Evolutionary conservation across 64 coral and sea anemone species (phyloP), one percentile per base, ranked within the genome.

Genomic region (Acropora tenuis): DNA sequence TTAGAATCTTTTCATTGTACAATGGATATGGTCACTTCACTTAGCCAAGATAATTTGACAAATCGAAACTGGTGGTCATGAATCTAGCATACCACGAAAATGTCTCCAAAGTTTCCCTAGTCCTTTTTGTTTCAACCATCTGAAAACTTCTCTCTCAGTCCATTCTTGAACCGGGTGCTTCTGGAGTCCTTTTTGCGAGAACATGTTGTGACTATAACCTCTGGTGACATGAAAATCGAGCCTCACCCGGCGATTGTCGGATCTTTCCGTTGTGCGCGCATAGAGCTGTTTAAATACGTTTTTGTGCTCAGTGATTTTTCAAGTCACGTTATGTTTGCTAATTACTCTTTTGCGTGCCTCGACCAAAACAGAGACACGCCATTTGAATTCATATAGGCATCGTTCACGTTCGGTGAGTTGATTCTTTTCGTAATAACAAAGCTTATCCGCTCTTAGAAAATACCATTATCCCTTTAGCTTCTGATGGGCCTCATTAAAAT

Each of bases 181-280:
- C 18, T 85, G 82, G 1, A 85, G 15, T 69, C 82, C 82, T 85
- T 71, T 85, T 72, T 85, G 82, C 65, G 82, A 85, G 82, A 85
- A 85, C 82, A 85, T 84, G 42, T 69, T 72, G 47, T n/a, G 45
- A 19, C 4, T 6, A 55, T 55, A 7, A 55, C 10, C 10, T 55
- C 5, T 55, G 52, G 52, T 55, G 30, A 30, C 30, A 55, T 10
- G 5, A 55, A 55, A 7, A 7, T 5, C 52, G 52, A 55, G 52
- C 10, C 5, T 7, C 52, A 55, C 52, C 10, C 52, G 30, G 30
- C 30, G 30, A 30, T 30, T 30, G 30, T 30, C 52, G 52, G 52
- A 9, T 11, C 45, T 43, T 6, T 3, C 3, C 7, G 9, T 77
- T 16, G 12, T 5, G 10, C 2, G 16, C 60, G 17, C 43, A 1